Conservation (phyloP, 2,888 invertebrate species). For the Lutraria lutraria region DNA sequence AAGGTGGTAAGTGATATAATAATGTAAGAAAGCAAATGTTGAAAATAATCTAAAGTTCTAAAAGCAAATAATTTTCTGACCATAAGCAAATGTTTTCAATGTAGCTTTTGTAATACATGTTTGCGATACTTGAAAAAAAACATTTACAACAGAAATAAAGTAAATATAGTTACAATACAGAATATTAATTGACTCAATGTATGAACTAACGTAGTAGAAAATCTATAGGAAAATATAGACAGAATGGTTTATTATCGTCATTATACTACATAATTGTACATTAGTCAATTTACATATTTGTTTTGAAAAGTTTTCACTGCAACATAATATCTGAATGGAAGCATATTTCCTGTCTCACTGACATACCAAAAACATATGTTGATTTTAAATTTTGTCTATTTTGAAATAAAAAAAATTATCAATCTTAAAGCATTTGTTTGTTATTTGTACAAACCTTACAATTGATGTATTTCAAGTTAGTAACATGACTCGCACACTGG, state of each 20-base stretch:
- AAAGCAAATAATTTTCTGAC: not conserved
- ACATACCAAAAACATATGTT: not conserved
- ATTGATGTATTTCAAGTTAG: too few species aligned
- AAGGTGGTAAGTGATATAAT: not conserved
- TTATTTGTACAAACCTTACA: too few species aligned
- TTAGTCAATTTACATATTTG: constrained; percentile 5
- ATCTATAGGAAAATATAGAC: not conserved
- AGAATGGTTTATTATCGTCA: not conserved
- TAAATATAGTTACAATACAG: not conserved
- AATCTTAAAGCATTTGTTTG: too few species aligned
- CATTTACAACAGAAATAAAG: not conserved
- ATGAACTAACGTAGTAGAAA: not conserved
- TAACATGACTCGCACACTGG: too few species aligned
- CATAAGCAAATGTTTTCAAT: not conserved
- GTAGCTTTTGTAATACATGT: not conserved
- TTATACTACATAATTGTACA: not conserved
- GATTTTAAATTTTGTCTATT: not conserved
- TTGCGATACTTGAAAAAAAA: not conserved
- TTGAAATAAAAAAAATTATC: not conserved
- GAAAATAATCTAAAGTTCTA: not conserved
- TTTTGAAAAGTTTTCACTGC: not conserved
- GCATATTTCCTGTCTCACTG: not conserved
- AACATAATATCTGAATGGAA: not conserved
- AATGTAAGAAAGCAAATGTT: not conserved
- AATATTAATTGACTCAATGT: not conserved